Conservation (phyloP, 2,797 vertebrate genomes). For the Allenopithecus nigroviridis region DNA sequence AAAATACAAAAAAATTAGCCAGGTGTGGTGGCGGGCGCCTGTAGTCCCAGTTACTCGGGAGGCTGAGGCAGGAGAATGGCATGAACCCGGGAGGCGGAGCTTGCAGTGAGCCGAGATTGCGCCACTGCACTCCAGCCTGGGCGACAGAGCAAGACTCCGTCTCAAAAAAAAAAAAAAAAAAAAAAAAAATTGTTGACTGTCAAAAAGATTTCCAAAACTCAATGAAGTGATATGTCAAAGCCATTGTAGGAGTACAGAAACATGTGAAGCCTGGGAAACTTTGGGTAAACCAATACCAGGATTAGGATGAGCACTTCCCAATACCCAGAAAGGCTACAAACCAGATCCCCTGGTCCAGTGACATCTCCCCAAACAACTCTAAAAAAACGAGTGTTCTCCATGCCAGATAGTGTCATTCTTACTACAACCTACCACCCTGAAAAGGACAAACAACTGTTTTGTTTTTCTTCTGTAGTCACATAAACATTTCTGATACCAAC, state of each 20-base stretch:
- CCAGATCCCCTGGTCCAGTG: background rate
- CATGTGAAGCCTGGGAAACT: background rate
- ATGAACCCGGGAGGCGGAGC: too few species aligned
- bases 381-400: background rate
- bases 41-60: too few species aligned
- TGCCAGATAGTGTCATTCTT: background rate
- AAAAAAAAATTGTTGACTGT: background rate
- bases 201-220: background rate
- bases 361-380: background rate
- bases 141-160: too few species aligned
- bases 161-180: background rate
- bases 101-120: too few species aligned
- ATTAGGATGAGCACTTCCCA: background rate
- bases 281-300: background rate
- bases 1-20: too few species aligned
- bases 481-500: background rate
- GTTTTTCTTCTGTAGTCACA: background rate
- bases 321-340: background rate
- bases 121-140: too few species aligned
- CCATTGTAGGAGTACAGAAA: background rate
- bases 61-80: too few species aligned
- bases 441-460: background rate
- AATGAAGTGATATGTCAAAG: background rate
- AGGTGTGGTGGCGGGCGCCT: too few species aligned
- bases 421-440: background rate